These are phyloP conservation scores for Canis aureus DNA, from an alignment of 2,113 vertebrate species.

Conservation along the genomic window DNA sequence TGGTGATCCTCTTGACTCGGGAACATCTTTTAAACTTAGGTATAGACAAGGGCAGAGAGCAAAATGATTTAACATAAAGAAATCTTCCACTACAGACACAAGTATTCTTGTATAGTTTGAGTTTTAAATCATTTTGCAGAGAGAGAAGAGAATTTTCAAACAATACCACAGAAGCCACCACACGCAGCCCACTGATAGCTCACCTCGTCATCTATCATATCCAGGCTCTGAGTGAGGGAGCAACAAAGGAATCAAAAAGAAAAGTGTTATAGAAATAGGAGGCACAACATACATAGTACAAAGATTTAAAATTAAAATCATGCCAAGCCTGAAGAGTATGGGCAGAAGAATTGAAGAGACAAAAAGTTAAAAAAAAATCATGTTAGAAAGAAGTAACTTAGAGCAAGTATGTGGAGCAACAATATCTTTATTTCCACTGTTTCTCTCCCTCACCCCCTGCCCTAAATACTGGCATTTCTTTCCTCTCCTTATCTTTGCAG, in stretches of 20 bases:
- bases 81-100: not conserved
- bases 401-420: not conserved
- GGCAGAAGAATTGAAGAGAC: constrained; percentile 25
- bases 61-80: not conserved
- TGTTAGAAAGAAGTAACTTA: not conserved
- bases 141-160: not conserved
- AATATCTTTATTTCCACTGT: not conserved
- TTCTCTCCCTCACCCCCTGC: fast-evolving
- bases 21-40: constrained; percentile 5
- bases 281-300: not conserved
- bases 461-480: not conserved
- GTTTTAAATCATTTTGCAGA: not conserved
- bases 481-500: not conserved
- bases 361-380: constrained; percentile 35
- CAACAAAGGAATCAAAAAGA: constrained; percentile 90
- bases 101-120: not conserved
- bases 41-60: not conserved
- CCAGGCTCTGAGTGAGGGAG: constrained; percentile 95
- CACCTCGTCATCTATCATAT: constrained; percentile 99
- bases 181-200: constrained; percentile 86
- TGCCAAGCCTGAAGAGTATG: not conserved
- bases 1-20: not conserved
- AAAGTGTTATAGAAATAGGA: constrained; percentile 84
- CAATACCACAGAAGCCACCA: constrained; percentile 40
- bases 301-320: not conserved